Conservation (phyloP, 2,113 vertebrate species). For the Anarrhichthys ocellatus region DNA sequence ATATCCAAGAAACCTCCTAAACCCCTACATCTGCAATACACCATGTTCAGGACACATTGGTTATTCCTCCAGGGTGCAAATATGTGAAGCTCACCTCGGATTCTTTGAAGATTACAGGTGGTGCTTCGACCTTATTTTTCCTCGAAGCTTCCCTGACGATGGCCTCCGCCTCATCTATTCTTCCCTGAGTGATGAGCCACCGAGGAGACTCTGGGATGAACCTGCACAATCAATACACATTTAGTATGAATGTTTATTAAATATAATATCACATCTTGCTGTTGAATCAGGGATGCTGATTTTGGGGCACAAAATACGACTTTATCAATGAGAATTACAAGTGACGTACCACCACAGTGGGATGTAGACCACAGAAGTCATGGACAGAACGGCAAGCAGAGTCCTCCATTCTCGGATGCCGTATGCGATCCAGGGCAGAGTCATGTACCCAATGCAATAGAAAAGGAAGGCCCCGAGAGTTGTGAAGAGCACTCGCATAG, state of each 20-base stretch:
- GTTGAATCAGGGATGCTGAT: background rate
- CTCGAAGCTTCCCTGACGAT: constrained; percentile 89
- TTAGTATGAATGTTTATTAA: background rate
- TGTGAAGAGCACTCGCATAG: constrained; percentile 88
- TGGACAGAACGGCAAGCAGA: constrained; percentile 86
- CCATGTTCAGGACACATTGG: too few relatives aligned
- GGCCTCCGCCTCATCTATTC: constrained; percentile 87
- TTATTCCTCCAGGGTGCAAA: too few relatives aligned
- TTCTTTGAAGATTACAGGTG: constrained; percentile 86
- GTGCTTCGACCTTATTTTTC: constrained; percentile 84
- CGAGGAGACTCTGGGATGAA: constrained; percentile 93
- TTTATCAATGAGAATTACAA: accelerated
- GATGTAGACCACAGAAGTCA: constrained; percentile 85
- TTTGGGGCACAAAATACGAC: background rate
- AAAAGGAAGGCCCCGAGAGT: constrained; percentile 92
- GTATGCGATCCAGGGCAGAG: constrained; percentile 90
- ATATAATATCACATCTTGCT: too few relatives aligned
- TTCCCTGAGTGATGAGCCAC: constrained; percentile 91
- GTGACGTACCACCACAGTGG: constrained; percentile 91
- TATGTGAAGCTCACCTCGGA: constrained; percentile 82
- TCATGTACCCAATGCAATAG: constrained; percentile 93
- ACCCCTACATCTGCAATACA: too few relatives aligned
- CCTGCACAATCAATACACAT: constrained; percentile 75
- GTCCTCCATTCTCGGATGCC: constrained; percentile 90
- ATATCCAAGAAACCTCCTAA: too few relatives aligned